Conservation (phyloP, 2,797 vertebrate species). For the Caiman crocodilus region DNA sequence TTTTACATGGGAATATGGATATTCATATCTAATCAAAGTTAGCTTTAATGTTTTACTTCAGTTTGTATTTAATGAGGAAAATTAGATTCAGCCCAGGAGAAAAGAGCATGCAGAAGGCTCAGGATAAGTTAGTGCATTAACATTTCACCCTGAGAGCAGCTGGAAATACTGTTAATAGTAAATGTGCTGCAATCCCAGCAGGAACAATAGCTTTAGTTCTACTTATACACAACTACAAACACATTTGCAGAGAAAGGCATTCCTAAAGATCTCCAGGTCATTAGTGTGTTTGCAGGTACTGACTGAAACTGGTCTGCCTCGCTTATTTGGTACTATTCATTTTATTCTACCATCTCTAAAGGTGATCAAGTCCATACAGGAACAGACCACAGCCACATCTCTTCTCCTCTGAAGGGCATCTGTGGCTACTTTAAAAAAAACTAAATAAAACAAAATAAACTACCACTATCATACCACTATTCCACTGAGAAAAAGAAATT, state of each 20-base stretch:
- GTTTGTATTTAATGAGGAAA: slow-evolving; percentile 2
- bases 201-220: fast-evolving
- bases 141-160: not conserved
- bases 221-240: not conserved
- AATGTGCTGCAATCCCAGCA: not conserved
- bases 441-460: not conserved
- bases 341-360: slow-evolving; percentile 6
- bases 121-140: not conserved
- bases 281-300: not conserved
- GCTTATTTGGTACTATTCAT: not conserved
- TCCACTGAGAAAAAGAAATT: not conserved
- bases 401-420: not conserved
- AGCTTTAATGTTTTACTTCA: not conserved
- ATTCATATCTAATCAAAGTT: fast-evolving
- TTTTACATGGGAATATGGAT: fast-evolving
- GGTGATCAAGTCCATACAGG: not conserved
- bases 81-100: not conserved
- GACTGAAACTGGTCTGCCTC: not conserved
- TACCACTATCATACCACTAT: not conserved
- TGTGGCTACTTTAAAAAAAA: slow-evolving; percentile 15
- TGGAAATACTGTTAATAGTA: not conserved
- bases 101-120: not conserved
- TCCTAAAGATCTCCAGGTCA: not conserved
- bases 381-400: fast-evolving
- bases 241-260: not conserved